A percentile compares a stretch with the other conserved stretches of the same genome.
Conservation (phyloP, 2,888 invertebrate genomes). For the Lepidochrysops patricia region DNA sequence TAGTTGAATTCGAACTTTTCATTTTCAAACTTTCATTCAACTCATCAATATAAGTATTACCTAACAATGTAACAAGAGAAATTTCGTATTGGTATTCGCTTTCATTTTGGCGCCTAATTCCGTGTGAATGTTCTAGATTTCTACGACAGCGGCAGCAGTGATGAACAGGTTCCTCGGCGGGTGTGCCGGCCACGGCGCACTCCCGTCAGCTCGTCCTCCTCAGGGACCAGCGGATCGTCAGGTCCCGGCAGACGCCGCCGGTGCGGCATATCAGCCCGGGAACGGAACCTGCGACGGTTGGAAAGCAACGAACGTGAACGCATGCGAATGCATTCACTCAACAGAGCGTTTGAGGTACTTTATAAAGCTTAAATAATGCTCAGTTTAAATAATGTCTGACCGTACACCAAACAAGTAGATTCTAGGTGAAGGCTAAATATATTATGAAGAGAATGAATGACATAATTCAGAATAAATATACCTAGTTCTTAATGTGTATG, state of each 20-base stretch:
- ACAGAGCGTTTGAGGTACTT: conserved; percentile 90
- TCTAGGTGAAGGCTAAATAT: too few species aligned
- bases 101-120: conserved; percentile 4
- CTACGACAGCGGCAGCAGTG: conserved; percentile 60
- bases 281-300: conserved; percentile 87
- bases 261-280: conserved; percentile 86
- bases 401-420: too few species aligned
- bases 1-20: not conserved
- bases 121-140: conserved; percentile 43
- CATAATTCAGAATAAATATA: too few species aligned
- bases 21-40: not conserved
- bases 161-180: conserved; percentile 44
- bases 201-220: conserved; percentile 40
- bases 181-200: conserved; percentile 44
- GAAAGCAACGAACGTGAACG: conserved; percentile 94
- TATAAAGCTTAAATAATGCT: not conserved
- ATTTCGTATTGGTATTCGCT: not conserved
- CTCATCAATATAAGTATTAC: not conserved
- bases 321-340: conserved; percentile 93
- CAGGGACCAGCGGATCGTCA: conserved; percentile 40
- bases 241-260: conserved; percentile 77
- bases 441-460: too few species aligned
- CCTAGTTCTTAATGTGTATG: too few species aligned
- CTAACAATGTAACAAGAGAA: not conserved
- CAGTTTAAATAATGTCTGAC: conserved; percentile 14